Evolutionary conservation across 2,113 vertebrate genomes (phyloP).

Genomic region (Gambusia affinis): DNA sequence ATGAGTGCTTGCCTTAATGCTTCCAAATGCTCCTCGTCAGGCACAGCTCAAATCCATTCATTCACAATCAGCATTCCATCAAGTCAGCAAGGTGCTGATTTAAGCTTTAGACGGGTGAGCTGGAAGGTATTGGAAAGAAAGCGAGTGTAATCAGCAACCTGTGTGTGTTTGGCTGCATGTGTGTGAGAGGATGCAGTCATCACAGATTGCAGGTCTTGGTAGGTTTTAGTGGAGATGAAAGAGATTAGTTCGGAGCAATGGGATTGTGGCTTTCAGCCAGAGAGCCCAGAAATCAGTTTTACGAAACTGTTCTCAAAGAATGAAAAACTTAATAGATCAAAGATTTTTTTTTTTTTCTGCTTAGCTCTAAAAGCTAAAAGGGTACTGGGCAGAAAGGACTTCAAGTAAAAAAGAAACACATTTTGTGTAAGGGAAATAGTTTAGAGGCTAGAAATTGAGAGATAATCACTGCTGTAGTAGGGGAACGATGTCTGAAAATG

Average conservation of each 20-base stretch:
- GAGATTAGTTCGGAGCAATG: slow-evolving; percentile 57
- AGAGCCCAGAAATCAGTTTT: slow-evolving; percentile 28
- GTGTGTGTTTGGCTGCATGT: slow-evolving; percentile 12
- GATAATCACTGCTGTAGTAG: slow-evolving; percentile 35
- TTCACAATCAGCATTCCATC: slow-evolving; percentile 63
- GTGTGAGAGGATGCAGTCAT: slow-evolving; percentile 36
- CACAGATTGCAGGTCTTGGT: slow-evolving; percentile 42
- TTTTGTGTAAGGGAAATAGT: slow-evolving; percentile 35
- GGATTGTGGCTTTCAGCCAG: slow-evolving; percentile 38
- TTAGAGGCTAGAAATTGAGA: slow-evolving; percentile 21
- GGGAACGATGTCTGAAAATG: slow-evolving; percentile 13
- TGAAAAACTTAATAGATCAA: slow-evolving; percentile 60
- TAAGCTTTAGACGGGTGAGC: slow-evolving; percentile 39
- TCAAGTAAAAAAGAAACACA: slow-evolving; percentile 32
- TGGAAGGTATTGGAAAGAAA: slow-evolving; percentile 30
- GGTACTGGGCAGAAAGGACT: slow-evolving; percentile 2
- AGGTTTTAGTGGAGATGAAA: slow-evolving; percentile 35
- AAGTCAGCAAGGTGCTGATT: slow-evolving; percentile 56
- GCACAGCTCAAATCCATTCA: slow-evolving; percentile 48
- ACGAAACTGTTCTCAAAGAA: slow-evolving; percentile 55
- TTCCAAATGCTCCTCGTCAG: slow-evolving; percentile 39
- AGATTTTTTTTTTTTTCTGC: slow-evolving; percentile 5
- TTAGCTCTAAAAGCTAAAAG: slow-evolving; percentile 24
- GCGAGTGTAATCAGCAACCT: slow-evolving; percentile 32
- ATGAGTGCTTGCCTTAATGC: slow-evolving; percentile 44